Percentiles rank a stretch among this genome's conserved stretches.
Evolutionary conservation across 2,888 invertebrate species (phyloP).

Genomic region (Caenorhabditis sp.): DNA sequence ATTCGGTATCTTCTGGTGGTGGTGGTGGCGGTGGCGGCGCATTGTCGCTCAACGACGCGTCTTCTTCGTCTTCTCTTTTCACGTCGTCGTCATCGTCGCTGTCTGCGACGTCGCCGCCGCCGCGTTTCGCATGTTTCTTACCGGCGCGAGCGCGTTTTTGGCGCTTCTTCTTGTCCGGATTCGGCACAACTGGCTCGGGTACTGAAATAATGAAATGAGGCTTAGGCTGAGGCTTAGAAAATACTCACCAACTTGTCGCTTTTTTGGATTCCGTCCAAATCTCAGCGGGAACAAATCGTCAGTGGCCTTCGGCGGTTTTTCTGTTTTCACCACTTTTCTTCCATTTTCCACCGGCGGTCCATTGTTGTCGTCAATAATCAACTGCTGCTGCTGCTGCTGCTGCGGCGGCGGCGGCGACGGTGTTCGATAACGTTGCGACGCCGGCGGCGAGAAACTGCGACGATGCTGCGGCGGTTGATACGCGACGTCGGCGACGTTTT

Average conservation of each 20-base stretch:
- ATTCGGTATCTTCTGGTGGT: not conserved
- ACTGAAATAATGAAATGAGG: not conserved
- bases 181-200: constrained; percentile 1
- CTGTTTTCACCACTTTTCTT: not conserved
- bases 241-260: not conserved
- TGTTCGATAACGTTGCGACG: not conserved
- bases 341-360: not conserved
- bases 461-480: not conserved
- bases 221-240: not conserved
- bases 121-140: not conserved
- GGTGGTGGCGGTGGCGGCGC: constrained; percentile 3
- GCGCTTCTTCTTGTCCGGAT: not conserved
- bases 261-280: not conserved
- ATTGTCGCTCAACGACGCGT: too few relatives aligned
- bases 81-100: too few relatives aligned
- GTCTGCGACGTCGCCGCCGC: too few relatives aligned
- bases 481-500: not conserved
- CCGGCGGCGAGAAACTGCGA: not conserved
- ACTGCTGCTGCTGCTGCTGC: too few relatives aligned
- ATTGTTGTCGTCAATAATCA: not conserved
- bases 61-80: not conserved
- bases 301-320: not conserved
- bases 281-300: not conserved
- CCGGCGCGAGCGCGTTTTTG: not conserved
- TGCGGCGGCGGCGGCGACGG: not conserved